These are phyloP conservation scores for Lagopus muta DNA, from an alignment of 2,113 vertebrate genomes.

Conservation along the genomic window DNA sequence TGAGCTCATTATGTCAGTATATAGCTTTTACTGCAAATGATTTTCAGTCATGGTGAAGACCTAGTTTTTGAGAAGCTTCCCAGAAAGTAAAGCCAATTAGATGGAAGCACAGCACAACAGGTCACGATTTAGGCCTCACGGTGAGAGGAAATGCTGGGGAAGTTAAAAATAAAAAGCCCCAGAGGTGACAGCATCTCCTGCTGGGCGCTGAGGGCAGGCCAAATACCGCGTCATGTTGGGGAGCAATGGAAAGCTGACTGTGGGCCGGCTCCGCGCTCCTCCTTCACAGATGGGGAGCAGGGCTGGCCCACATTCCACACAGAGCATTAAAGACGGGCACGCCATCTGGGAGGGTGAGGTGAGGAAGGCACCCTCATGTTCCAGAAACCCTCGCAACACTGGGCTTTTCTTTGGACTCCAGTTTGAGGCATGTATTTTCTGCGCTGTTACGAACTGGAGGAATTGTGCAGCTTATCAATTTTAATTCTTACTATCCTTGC, in stretches of 20 bases:
- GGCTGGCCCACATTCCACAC: background rate
- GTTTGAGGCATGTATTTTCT: background rate
- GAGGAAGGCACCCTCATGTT: background rate
- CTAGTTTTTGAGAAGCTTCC: background rate
- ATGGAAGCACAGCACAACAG: background rate
- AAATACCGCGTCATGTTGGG: background rate
- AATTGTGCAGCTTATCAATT: background rate
- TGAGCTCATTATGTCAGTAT: background rate
- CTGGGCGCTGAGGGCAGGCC: background rate
- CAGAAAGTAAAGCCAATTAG: background rate
- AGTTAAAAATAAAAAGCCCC: background rate
- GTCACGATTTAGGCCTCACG: background rate
- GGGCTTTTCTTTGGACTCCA: background rate
- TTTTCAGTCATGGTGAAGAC: background rate
- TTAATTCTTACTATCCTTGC: background rate
- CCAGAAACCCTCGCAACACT: accelerated
- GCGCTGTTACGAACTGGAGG: background rate
- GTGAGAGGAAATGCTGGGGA: background rate
- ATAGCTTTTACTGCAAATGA: background rate
- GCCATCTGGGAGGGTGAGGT: accelerated
- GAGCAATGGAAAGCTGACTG: accelerated
- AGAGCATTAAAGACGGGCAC: background rate
- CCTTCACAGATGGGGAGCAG: background rate
- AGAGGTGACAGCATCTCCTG: background rate
- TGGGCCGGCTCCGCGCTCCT: background rate